Evolutionary conservation across 2,113 vertebrate species (phyloP).

Genomic region (Cisticola juncidis): DNA sequence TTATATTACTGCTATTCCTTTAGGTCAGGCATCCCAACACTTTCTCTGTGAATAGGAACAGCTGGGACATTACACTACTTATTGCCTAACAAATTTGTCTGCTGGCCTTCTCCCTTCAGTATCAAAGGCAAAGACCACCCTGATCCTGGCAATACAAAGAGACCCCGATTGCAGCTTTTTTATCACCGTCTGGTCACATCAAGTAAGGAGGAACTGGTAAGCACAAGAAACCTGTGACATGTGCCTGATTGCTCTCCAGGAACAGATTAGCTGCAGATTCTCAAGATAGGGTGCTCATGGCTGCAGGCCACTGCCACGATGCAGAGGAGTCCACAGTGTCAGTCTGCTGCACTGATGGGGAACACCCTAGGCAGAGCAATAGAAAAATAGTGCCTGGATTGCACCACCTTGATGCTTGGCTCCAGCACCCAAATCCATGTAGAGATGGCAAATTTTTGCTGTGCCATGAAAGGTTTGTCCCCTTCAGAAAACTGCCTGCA

Average conservation of each 20-base stretch:
- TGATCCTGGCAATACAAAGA: not conserved
- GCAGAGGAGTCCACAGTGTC: not conserved
- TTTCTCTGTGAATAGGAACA: not conserved
- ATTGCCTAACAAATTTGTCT: not conserved
- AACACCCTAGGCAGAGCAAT: not conserved
- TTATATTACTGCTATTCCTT: too few relatives aligned
- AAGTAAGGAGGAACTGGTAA: not conserved
- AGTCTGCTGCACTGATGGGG: not conserved
- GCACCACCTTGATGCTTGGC: not conserved
- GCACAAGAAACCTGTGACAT: fast-evolving
- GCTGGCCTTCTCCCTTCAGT: not conserved
- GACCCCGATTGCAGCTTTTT: not conserved
- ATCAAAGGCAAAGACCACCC: not conserved
- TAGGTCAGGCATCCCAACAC: not conserved
- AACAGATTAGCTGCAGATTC: not conserved
- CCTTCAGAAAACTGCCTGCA: not conserved
- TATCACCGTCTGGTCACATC: fast-evolving
- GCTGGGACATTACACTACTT: not conserved
- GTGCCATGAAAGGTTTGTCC: not conserved
- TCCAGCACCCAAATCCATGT: not conserved
- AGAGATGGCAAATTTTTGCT: not conserved
- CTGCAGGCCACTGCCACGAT: not conserved
- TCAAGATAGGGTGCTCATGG: not conserved
- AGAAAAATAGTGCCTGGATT: not conserved
- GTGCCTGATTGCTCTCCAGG: not conserved